phyloP scores from a whole-genome alignment of 2,113 vertebrate genomes.

The Toxotes chatareus region DNA sequence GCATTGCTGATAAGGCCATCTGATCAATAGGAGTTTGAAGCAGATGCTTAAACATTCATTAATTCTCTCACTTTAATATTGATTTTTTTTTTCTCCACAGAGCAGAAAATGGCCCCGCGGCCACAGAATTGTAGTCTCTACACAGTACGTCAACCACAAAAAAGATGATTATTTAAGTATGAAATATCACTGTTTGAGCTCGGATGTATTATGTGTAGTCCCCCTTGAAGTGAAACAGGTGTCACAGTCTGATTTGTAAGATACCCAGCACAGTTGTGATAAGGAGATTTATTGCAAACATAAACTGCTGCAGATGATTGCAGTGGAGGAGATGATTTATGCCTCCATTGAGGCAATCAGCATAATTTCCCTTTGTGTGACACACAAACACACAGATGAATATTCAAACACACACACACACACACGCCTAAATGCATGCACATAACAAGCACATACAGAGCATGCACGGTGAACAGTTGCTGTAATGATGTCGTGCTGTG shows the following conservation, averaged over 20 bases:
- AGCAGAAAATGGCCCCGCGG: conserved; percentile 44
- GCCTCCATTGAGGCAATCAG: conserved; percentile 76
- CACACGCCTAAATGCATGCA: conserved; percentile 17
- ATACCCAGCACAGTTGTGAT: conserved; percentile 61
- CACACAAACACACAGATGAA: conserved; percentile 42
- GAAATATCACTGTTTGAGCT: conserved; percentile 63
- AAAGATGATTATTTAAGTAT: conserved; percentile 72
- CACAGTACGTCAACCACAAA: conserved; percentile 55
- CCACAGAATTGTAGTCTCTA: conserved; percentile 54
- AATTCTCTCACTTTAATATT: conserved; percentile 72
- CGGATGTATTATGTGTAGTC: conserved; percentile 45
- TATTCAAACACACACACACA: conserved; percentile 34
- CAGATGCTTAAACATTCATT: conserved; percentile 77
- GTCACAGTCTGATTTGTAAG: conserved; percentile 66
- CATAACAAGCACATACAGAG: conserved; percentile 23
- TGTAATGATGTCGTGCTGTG: conserved; percentile 28
- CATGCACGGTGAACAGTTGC: conserved; percentile 23
- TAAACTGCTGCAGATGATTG: conserved; percentile 75
- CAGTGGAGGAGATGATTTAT: conserved; percentile 74
- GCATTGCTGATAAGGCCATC: conserved; percentile 45
- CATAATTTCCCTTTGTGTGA: conserved; percentile 75
- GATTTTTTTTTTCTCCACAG: conserved; percentile 36
- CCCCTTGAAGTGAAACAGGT: conserved; percentile 64
- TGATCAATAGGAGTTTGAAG: conserved; percentile 71
- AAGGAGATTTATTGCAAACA: conserved; percentile 74